Percentiles rank a stretch among this genome's conserved stretches.
Conservation (phyloP, 2,888 invertebrate species). For the Caenorhabditis sp. region DNA sequence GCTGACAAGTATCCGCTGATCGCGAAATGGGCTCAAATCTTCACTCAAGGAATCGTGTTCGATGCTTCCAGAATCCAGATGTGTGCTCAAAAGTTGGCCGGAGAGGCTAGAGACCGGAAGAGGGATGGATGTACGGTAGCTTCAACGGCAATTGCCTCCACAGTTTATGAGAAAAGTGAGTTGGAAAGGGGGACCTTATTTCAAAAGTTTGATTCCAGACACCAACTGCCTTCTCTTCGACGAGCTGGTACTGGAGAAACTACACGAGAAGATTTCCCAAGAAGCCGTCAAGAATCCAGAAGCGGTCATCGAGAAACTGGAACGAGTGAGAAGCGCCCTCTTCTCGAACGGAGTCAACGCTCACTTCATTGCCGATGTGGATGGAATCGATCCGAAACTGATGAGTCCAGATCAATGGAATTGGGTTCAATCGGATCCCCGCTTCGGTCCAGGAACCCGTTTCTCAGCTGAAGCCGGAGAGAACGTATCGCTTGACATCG, state of each 20-base stretch:
- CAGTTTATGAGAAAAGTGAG: slow-evolving; percentile 70
- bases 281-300: slow-evolving; percentile 68
- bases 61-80: slow-evolving; percentile 83
- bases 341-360: slow-evolving; percentile 75
- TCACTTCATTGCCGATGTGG: slow-evolving; percentile 75
- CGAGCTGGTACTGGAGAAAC: slow-evolving; percentile 77
- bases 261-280: slow-evolving; percentile 72
- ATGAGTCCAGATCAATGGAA: slow-evolving; percentile 65
- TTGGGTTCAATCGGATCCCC: slow-evolving; percentile 51
- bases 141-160: slow-evolving; percentile 59
- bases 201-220: slow-evolving; percentile 67
- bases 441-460: slow-evolving; percentile 55
- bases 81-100: slow-evolving; percentile 90
- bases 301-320: slow-evolving; percentile 70
- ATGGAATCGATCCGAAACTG: slow-evolving; percentile 50
- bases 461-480: slow-evolving; percentile 62
- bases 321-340: slow-evolving; percentile 73
- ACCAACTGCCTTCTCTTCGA: slow-evolving; percentile 75
- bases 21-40: slow-evolving; percentile 89
- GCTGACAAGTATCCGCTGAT: slow-evolving; percentile 89
- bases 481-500: slow-evolving; percentile 44
- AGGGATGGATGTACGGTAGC: slow-evolving; percentile 88
- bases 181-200: no score
- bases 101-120: slow-evolving; percentile 90
- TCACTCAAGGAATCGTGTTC: slow-evolving; percentile 85